Evolutionary conservation across 2,113 vertebrate genomes (phyloP).

Genomic region (Solenodon paradoxus): DNA sequence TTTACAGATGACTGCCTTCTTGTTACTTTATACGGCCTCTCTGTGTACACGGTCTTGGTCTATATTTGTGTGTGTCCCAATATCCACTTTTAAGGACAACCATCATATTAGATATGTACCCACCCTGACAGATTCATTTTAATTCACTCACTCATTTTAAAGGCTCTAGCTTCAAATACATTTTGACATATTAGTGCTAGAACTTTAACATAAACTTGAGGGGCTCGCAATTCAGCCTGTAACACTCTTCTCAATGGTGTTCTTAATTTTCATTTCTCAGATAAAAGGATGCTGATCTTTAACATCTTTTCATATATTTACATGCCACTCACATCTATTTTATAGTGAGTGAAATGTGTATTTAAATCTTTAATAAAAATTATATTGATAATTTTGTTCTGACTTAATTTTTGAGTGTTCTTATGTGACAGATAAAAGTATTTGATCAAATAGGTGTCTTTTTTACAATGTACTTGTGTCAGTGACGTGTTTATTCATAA

Average conservation of each 20-base stretch:
- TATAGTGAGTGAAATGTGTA: background rate
- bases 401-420: background rate
- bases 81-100: background rate
- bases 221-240: background rate
- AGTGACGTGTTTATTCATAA: background rate
- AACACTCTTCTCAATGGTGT: too few species aligned
- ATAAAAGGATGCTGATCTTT: background rate
- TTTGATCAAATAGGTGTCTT: background rate
- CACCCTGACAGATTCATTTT: background rate
- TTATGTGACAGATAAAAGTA: background rate
- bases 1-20: background rate
- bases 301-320: background rate
- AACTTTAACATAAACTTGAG: background rate
- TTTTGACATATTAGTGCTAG: background rate
- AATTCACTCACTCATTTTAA: background rate
- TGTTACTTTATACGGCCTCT: background rate
- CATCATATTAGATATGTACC: background rate
- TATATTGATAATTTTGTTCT: background rate
- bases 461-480: background rate
- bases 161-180: background rate
- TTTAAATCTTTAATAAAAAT: background rate
- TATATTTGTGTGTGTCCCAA: background rate
- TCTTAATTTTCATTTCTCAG: background rate
- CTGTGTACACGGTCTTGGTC: rapidly evolving
- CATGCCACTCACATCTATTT: background rate